Conservation (phyloP, 2,888 invertebrate genomes). For the Drosophila tanythrix region DNA sequence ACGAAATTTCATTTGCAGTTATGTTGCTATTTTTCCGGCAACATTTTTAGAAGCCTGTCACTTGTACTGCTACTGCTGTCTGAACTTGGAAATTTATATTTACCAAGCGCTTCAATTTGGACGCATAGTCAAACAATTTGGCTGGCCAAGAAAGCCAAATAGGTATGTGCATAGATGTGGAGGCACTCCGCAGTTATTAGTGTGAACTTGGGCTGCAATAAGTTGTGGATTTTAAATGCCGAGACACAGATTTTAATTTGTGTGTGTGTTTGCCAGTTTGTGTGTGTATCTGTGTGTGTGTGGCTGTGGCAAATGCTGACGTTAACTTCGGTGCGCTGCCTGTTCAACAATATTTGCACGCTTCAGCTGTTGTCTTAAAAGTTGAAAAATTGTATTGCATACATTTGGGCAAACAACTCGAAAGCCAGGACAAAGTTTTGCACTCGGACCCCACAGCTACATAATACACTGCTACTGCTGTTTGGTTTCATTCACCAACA, state of each 20-base stretch:
- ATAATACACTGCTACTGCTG: conserved; percentile 29
- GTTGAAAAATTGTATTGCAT: conserved; percentile 64
- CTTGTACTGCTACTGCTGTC: conserved; percentile 2
- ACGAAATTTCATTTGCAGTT: conserved; percentile 80
- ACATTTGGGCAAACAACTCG: conserved; percentile 48
- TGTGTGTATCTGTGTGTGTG: neutral
- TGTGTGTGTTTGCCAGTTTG: neutral
- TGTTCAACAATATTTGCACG: conserved; percentile 57
- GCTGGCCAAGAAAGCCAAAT: conserved; percentile 56
- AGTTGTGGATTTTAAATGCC: conserved; percentile 48
- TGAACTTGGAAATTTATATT: conserved; percentile 67
- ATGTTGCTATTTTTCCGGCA: conserved; percentile 71
- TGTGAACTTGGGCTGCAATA: conserved; percentile 38
- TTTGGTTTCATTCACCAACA: conserved; percentile 8
- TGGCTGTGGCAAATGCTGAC: conserved; percentile 44
- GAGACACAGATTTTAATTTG: conserved; percentile 39
- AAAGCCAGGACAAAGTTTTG: conserved; percentile 46
- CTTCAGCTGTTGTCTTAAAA: conserved; percentile 56
- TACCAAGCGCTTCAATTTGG: conserved; percentile 71
- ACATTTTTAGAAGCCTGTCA: conserved; percentile 39
- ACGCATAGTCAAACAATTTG: conserved; percentile 73
- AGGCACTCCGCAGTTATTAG: conserved; percentile 49
- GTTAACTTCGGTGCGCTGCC: conserved; percentile 22
- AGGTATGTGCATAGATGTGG: conserved; percentile 42
- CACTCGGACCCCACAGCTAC: conserved; percentile 16